Conservation (phyloP, 30 jellyfish, hydroid and myxozoan genomes). For the Mastigias papua region DNA sequence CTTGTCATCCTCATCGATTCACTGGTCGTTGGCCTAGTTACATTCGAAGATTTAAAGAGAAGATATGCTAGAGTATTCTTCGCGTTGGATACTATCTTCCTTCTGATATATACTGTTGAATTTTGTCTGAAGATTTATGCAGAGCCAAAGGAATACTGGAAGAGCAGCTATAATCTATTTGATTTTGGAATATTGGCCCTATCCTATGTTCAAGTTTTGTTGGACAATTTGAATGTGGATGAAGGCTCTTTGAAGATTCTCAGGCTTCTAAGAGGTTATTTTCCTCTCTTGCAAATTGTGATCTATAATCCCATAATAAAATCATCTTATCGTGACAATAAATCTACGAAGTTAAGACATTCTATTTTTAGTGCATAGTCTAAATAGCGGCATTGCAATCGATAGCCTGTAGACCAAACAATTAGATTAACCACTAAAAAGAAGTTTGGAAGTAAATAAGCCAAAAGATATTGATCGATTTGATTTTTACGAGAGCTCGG, state of each 20-base stretch:
- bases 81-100: conserved; percentile 54
- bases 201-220: conserved; percentile 78
- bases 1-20: conserved; percentile 77
- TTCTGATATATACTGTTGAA: conserved; percentile 76
- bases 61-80: conserved; percentile 29
- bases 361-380: too few species aligned
- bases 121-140: conserved; percentile 74
- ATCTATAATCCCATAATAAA: too few species aligned
- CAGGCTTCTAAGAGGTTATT: conserved; percentile 77
- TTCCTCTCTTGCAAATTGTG: too few species aligned
- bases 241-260: conserved; percentile 69
- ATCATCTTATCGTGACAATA: too few species aligned
- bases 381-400: too few species aligned
- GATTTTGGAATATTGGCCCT: conserved; percentile 72
- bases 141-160: conserved; percentile 85
- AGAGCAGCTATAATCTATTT: conserved; percentile 76
- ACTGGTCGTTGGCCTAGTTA: conserved; percentile 87
- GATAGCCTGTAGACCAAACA: too few species aligned
- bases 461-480: too few species aligned
- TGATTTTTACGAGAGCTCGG: too few species aligned
- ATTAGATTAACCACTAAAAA: too few species aligned
- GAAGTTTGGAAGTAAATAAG: too few species aligned
- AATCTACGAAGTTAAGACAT: too few species aligned
- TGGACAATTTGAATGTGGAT: conserved; percentile 72
- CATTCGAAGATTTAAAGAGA: conserved; percentile 53